These are phyloP conservation scores for Plebejus argus DNA, from an alignment of 2,888 invertebrate genomes.

Conservation along the genomic window DNA sequence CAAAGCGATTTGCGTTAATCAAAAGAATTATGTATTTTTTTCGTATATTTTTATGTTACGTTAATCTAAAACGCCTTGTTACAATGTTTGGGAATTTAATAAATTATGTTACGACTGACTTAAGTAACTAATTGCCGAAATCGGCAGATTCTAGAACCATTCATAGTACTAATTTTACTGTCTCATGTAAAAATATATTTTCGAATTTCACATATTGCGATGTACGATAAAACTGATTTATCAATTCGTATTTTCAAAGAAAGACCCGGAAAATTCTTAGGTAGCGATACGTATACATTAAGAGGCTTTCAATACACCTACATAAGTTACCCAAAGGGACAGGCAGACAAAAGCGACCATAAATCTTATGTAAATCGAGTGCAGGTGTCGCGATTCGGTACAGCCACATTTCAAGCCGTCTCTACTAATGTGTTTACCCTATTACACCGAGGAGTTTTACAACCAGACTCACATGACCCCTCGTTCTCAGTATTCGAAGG, in stretches of 20 bases:
- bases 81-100: neutral
- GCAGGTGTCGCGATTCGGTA: conserved; percentile 66
- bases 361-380: conserved; percentile 57
- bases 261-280: conserved; percentile 34
- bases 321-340: conserved; percentile 42
- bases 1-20: conserved; percentile 10
- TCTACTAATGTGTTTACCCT: conserved; percentile 73
- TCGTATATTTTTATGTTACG: neutral
- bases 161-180: too few species aligned
- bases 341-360: conserved; percentile 46
- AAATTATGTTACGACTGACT: neutral
- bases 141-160: too few species aligned
- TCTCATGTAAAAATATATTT: neutral
- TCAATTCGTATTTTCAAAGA: conserved; percentile 42
- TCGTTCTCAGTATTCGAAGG: conserved; percentile 39
- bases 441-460: conserved; percentile 62
- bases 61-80: neutral
- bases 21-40: neutral
- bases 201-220: neutral
- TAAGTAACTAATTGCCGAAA: too few species aligned
- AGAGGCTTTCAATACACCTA: conserved; percentile 36
- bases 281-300: conserved; percentile 13
- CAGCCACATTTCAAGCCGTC: conserved; percentile 56
- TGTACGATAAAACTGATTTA: neutral
- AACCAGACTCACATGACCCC: conserved; percentile 53